Percentiles rank a stretch among this genome's conserved stretches.
These are phyloP conservation scores for Cylloceria caligata DNA, from an alignment of 2,888 invertebrate genomes.

Conservation along the genomic window DNA sequence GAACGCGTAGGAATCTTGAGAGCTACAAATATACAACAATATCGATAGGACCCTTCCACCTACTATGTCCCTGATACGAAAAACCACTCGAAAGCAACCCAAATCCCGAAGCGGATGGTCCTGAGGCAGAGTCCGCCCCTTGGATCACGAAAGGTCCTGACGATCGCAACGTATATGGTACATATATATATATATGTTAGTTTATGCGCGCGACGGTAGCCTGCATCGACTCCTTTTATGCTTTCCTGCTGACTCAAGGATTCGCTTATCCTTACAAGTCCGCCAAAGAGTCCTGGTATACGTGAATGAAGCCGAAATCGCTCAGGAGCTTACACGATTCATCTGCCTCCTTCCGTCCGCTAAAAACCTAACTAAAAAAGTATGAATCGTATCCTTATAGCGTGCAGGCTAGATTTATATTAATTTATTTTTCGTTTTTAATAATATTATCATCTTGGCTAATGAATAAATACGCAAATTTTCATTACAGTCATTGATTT, in stretches of 20 bases:
- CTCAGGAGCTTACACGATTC: constrained; percentile 19
- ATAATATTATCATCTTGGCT: too few relatives aligned
- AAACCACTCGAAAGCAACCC: constrained; percentile 77
- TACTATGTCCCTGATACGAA: constrained; percentile 76
- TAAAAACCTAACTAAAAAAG: constrained; percentile 3
- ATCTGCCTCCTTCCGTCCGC: background rate
- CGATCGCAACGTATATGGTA: constrained; percentile 20
- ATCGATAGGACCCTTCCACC: constrained; percentile 29
- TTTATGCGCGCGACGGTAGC: constrained; percentile 45
- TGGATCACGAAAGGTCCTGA: constrained; percentile 64
- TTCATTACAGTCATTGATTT: background rate
- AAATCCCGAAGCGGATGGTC: constrained; percentile 74
- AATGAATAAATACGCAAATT: too few relatives aligned
- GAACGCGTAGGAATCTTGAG: constrained; percentile 50
- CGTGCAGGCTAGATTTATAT: constrained; percentile 65
- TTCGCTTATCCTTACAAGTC: constrained; percentile 81
- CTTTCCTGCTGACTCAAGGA: constrained; percentile 82
- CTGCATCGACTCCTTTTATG: constrained; percentile 75
- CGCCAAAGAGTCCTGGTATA: constrained; percentile 67
- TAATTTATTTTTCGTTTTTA: too few relatives aligned
- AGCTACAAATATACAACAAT: constrained; percentile 5
- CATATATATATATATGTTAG: constrained; percentile 17
- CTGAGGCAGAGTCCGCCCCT: constrained; percentile 29
- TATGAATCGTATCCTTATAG: constrained; percentile 24
- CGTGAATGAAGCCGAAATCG: constrained; percentile 32